Percentiles rank a stretch among this genome's conserved stretches.
These are phyloP conservation scores for Acanthosepion lycidas DNA, from an alignment of 2,888 invertebrate genomes.

Conservation along the genomic window DNA sequence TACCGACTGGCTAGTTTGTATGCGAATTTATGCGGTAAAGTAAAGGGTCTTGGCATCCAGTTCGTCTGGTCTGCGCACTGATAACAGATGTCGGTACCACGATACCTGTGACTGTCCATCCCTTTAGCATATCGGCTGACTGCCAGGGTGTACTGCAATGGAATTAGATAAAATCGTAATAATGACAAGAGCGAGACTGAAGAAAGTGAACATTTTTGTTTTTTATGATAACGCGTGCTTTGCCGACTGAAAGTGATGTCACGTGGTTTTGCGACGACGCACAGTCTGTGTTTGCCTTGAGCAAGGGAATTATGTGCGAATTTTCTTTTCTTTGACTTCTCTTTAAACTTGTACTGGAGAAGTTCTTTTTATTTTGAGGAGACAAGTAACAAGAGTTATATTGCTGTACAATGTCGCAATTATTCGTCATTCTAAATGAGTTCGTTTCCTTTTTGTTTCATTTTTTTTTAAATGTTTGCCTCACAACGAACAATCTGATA, in stretches of 20 bases:
- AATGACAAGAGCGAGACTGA: not conserved
- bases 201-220: not conserved
- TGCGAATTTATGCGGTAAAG: not conserved
- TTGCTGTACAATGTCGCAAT: too few relatives aligned
- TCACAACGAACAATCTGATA: too few relatives aligned
- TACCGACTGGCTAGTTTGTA: not conserved
- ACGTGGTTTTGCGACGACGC: not conserved
- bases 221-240: not conserved
- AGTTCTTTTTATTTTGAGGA: not conserved
- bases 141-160: not conserved
- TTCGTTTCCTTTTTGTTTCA: too few relatives aligned
- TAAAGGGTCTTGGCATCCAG: not conserved
- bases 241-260: not conserved
- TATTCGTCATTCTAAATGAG: too few relatives aligned
- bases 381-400: not conserved
- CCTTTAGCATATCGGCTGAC: not conserved
- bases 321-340: not conserved
- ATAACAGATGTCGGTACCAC: not conserved
- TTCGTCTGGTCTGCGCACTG: not conserved
- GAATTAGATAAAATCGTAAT: not conserved
- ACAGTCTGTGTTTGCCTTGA: conserved; percentile 6
- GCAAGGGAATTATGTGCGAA: not conserved
- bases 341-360: not conserved
- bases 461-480: too few relatives aligned
- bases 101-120: not conserved